phyloP scores from a whole-genome alignment of 2,888 invertebrate genomes.

The Arge pagana region DNA sequence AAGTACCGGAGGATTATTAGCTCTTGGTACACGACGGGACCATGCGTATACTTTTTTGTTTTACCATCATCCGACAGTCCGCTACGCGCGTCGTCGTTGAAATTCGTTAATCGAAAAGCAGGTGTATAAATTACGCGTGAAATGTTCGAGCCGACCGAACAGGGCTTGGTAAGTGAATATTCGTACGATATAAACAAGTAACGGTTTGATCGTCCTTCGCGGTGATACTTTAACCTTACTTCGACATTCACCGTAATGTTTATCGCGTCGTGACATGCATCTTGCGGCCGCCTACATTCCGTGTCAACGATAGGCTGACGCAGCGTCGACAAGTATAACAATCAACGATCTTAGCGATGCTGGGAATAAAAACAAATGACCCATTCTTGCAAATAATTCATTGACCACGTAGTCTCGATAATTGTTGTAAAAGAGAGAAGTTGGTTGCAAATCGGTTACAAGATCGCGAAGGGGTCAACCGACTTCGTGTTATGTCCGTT shows the following conservation, averaged over 20 bases:
- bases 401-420: slow-evolving; percentile 3
- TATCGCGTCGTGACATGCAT: slow-evolving; percentile 3
- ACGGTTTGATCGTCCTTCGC: not conserved
- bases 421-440: slow-evolving; percentile 5
- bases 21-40: not conserved
- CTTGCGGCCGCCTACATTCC: slow-evolving; percentile 19
- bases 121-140: slow-evolving; percentile 13
- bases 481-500: too few species aligned
- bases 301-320: slow-evolving; percentile 15
- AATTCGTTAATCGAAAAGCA: not conserved
- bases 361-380: too few species aligned
- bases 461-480: slow-evolving; percentile 1
- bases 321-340: slow-evolving; percentile 3
- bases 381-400: not conserved
- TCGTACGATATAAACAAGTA: too few species aligned
- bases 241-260: slow-evolving; percentile 1
- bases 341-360: too few species aligned
- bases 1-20: not conserved
- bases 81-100: not conserved
- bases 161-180: slow-evolving; percentile 53
- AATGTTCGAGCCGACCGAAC: slow-evolving; percentile 53
- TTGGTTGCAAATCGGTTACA: not conserved
- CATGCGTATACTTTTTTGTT: slow-evolving; percentile 1
- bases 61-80: not conserved
- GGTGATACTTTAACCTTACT: not conserved